A percentile compares a stretch with the other conserved stretches of the same genome.
Conservation (phyloP, 2,113 vertebrate genomes). For the Eulemur macaco region DNA sequence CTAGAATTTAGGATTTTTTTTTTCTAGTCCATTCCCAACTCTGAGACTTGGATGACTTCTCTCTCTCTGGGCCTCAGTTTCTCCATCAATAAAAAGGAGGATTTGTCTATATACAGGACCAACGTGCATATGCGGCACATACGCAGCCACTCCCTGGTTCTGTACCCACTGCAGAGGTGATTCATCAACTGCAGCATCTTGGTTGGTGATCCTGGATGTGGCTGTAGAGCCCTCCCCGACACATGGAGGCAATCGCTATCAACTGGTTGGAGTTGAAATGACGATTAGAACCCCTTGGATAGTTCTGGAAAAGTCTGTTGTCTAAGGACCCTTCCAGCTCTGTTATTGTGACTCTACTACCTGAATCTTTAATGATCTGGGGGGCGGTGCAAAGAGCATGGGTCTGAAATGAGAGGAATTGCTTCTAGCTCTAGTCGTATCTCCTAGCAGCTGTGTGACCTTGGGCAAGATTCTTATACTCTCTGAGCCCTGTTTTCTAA, state of each 20-base stretch:
- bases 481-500: background rate
- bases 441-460: background rate
- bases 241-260: slow-evolving; percentile 16
- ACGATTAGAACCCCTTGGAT: background rate
- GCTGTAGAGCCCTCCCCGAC: background rate
- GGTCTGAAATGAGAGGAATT: background rate
- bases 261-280: background rate
- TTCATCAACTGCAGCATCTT: slow-evolving; percentile 6
- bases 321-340: background rate
- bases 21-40: background rate
- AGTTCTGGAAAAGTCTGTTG: background rate
- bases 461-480: background rate
- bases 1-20: background rate
- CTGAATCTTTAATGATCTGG: background rate
- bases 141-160: background rate
- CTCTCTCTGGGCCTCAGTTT: slow-evolving; percentile 25
- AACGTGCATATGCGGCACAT: background rate
- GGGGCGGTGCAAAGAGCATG: background rate
- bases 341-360: background rate
- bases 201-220: background rate
- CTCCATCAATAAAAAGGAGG: background rate
- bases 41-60: background rate
- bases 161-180: background rate
- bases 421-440: background rate
- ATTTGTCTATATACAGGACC: background rate